A percentile compares a stretch with the other conserved stretches of the same genome.
Evolutionary conservation across 2,113 vertebrate species (phyloP).

Genomic region (Strix aluco): DNA sequence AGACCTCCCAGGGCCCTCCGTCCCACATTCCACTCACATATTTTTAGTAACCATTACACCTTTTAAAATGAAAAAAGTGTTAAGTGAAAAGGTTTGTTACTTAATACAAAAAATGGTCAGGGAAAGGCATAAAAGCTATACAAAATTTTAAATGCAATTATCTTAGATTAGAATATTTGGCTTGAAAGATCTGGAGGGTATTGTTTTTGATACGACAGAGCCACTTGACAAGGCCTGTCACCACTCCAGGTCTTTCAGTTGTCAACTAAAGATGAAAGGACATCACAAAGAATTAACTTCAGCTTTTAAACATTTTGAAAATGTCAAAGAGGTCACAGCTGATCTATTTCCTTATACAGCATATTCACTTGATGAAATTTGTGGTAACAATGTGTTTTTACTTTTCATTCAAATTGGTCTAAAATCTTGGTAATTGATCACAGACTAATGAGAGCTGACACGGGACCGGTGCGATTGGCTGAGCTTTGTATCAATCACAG

Average conservation of each 20-base stretch:
- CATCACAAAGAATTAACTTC: slow-evolving; percentile 81
- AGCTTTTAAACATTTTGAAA: slow-evolving; percentile 81
- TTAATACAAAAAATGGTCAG: neutral
- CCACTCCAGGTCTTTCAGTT: slow-evolving; percentile 70
- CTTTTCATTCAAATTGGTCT: slow-evolving; percentile 61
- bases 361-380: slow-evolving; percentile 78
- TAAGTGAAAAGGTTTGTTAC: neutral
- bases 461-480: slow-evolving; percentile 52
- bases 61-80: neutral
- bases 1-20: neutral
- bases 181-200: slow-evolving; percentile 72
- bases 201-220: slow-evolving; percentile 76
- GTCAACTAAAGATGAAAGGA: slow-evolving; percentile 77
- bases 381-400: slow-evolving; percentile 74
- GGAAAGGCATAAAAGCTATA: slow-evolving; percentile 39
- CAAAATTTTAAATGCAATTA: slow-evolving; percentile 80
- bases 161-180: slow-evolving; percentile 76
- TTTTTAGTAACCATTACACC: neutral
- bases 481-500: slow-evolving; percentile 59
- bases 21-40: neutral
- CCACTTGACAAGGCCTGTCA: slow-evolving; percentile 76
- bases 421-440: slow-evolving; percentile 54
- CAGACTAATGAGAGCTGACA: slow-evolving; percentile 69
- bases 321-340: slow-evolving; percentile 77
- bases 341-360: slow-evolving; percentile 68